A percentile compares a stretch with the other conserved stretches of the same genome.
Evolutionary conservation across 2,888 invertebrate genomes (phyloP).

Genomic region (Limnephilus auricula): DNA sequence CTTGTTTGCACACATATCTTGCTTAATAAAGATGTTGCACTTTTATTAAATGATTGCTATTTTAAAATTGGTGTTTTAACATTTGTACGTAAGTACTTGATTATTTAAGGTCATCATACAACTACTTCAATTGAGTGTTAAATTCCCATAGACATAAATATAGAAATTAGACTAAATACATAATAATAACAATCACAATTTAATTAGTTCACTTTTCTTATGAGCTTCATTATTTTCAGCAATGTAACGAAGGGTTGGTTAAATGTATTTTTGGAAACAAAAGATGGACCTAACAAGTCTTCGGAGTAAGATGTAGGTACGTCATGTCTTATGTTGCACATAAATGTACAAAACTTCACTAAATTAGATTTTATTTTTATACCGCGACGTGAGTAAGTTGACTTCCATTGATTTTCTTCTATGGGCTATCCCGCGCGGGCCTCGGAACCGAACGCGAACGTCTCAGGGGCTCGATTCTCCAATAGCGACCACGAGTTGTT

Average conservation of each 20-base stretch:
- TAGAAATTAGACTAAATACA: neutral
- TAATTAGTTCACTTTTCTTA: neutral
- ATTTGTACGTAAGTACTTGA: neutral
- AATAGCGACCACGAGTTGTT: too few species aligned
- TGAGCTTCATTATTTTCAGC: neutral
- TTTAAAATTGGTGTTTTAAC: neutral
- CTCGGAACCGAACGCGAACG: neutral
- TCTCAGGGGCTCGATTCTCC: too few species aligned
- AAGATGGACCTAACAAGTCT: neutral
- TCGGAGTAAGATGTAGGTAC: constrained; percentile 44
- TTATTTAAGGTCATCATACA: neutral
- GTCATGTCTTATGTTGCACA: constrained; percentile 63
- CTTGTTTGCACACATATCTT: neutral
- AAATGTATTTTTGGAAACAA: constrained; percentile 41
- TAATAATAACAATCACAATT: neutral
- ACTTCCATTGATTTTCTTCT: constrained; percentile 51
- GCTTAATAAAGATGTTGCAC: neutral
- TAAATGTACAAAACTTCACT: constrained; percentile 65
- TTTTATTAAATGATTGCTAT: neutral
- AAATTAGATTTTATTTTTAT: constrained; percentile 66
- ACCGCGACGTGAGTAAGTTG: constrained; percentile 57
- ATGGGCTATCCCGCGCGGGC: constrained; percentile 45
- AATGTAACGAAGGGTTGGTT: constrained; percentile 43
- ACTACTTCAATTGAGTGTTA: neutral
- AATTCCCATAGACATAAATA: neutral